Base-by-base conservation (phyloP, 2,797 vertebrate species). In the Arrhamphus sclerolepis region DNA sequence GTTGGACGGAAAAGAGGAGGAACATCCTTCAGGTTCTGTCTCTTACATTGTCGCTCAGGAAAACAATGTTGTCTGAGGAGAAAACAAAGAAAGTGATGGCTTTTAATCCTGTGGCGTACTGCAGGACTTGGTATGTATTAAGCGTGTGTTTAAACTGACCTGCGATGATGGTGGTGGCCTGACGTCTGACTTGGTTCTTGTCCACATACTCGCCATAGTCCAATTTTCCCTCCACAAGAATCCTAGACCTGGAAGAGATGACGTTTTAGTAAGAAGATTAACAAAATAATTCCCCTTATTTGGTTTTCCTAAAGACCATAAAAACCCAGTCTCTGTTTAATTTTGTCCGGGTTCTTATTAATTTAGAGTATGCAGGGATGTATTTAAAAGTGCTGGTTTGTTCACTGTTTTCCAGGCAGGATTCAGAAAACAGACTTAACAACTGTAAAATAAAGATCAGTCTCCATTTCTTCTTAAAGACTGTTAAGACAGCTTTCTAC, bases 141-240 rank as follows among this genome's bases (percentile, higher is more conserved):
- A 42, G 7, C 16, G 22, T 6, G 40, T 6, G 19, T 70, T 59
- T 60, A 28, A 31, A 9, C 86, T 86, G 80, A 99, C 97, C 98
- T 92, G 96, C 98, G 46, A 99, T 96, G 83, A 99, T 93, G 52
- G 96, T 98, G 46, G 98, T 99, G 44, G 96, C 97, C 82, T 98
- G 97, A 6, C 97, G 90, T 55, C 95, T 91, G 54, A 98, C 93
- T 0, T 96, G 97, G 86, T 98, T 98, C 82, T 97, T 98, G 82
- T 99, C 98, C 3, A 92, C 88, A 1, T 99, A 99, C 84, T 99
- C 98, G 0, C 97, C 97, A 6, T 99, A 98, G 81, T 99, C 98
- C 62, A 99, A 87, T 73, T 98, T 98, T 7, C 98, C 98, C 87
- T 99, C 97, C 29, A 99, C 94, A 0, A 91, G 94, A 54, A 98